Evolutionary conservation across 2,797 vertebrate genomes (phyloP), one percentile per base, ranked within the genome.

Genomic region (Sebastes steindachneri): DNA sequence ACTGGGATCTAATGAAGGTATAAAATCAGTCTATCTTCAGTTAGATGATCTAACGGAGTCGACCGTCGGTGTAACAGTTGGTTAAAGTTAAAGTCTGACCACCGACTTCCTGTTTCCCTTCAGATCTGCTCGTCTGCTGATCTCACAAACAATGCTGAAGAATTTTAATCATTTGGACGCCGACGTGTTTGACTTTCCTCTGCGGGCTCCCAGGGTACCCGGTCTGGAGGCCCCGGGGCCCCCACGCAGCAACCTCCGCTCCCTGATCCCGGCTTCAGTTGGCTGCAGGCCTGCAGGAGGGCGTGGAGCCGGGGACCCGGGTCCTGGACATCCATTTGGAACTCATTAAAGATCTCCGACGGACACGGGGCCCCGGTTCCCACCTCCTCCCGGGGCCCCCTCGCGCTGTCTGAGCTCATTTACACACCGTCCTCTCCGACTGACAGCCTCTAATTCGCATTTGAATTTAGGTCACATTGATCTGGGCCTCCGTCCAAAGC

Each of bases 401-500:
- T 45, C 14, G 53, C 80, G 51, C 91, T 85, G 92, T 95, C 95
- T 91, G 88, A 95, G 93, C 94, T 95, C 93, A 94, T 96, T 95
- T 95, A 83, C 93, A 90, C 84, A 89, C 84, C 78, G 90, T 95
- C 94, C 94, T 94, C 91, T 95, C 86, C 87, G 66, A 80, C 93
- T 93, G 93, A 95, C 94, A 94, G 93, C 83, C 89, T 88, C 91
- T 94, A 92, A 94, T 93, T 96, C 93, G 78, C 93, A 94, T 95
- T 92, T 94, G 93, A 94, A 95, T 95, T 92, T 95, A 94, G 95
- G 95, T 96, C 94, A 95, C 93, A 95, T 94, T 93, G 93, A 95
- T 95, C 93, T 94, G 95, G 95, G 95, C 95, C 88, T 84, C 21
- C 9, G 87, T 94, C 95, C 95, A 95, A 94, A 91, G 81, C 83